Conservation (phyloP, 2,113 vertebrate genomes). For the Elephas maximus region DNA sequence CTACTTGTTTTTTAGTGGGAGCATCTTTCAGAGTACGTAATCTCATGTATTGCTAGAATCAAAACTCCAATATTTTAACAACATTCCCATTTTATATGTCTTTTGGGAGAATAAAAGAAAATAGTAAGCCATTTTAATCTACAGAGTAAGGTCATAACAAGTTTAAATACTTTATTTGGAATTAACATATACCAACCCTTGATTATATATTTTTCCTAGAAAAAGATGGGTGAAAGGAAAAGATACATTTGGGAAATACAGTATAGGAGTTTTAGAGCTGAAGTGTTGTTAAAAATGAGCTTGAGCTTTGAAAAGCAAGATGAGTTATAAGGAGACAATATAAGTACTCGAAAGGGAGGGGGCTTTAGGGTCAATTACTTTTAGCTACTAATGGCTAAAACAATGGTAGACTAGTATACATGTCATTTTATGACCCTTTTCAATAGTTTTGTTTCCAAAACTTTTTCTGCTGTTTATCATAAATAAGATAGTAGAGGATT, state of each 20-base stretch:
- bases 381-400: not conserved
- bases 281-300: not conserved
- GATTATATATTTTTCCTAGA: not conserved
- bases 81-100: not conserved
- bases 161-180: not conserved
- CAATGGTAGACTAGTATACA: not conserved
- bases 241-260: not conserved
- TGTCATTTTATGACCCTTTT: not conserved
- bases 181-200: not conserved
- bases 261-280: not conserved
- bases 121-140: not conserved
- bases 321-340: not conserved
- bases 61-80: not conserved
- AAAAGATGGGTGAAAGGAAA: not conserved
- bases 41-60: not conserved
- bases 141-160: not conserved
- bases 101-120: not conserved
- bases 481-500: not conserved
- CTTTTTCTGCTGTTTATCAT: not conserved
- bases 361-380: not conserved
- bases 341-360: not conserved
- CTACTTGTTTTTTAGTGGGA: slow-evolving; percentile 15
- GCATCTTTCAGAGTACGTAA: not conserved
- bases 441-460: not conserved
- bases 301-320: slow-evolving; percentile 13